phyloP scores from a whole-genome alignment of 1,140 invertebrate genomes.

The Frieseomelitta varia region DNA sequence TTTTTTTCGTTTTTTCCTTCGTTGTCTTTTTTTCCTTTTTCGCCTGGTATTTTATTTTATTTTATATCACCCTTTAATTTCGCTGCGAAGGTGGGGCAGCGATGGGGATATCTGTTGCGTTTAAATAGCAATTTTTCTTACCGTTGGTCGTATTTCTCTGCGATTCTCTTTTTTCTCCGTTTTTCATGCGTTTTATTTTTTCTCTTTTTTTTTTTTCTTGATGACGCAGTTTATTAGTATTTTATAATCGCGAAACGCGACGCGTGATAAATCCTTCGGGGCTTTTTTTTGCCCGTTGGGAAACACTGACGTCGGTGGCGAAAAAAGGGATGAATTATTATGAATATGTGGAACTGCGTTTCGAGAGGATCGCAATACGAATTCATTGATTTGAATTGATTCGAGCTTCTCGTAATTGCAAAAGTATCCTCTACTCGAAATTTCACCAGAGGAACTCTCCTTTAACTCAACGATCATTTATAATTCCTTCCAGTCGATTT shows the following conservation, averaged over 20 bases:
- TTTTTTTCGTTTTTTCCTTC: not conserved
- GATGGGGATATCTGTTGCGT: not conserved
- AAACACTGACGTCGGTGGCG: not conserved
- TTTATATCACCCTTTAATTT: conserved; percentile 9
- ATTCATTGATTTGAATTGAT: too few species aligned
- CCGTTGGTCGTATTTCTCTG: not conserved
- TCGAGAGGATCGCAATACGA: too few species aligned
- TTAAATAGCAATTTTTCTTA: not conserved
- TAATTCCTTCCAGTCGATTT: too few species aligned
- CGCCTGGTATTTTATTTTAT: not conserved
- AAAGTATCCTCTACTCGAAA: too few species aligned
- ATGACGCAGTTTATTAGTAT: not conserved
- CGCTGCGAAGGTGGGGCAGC: too few species aligned
- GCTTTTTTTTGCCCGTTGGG: not conserved
- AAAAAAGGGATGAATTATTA: not conserved
- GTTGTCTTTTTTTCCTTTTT: not conserved
- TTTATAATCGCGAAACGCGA: not conserved
- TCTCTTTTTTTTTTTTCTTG: not conserved
- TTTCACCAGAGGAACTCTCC: too few species aligned
- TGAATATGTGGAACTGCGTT: not conserved
- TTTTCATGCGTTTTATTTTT: not conserved
- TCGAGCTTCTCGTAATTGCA: too few species aligned
- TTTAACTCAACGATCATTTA: too few species aligned
- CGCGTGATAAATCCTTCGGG: not conserved
- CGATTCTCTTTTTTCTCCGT: not conserved